A percentile compares a stretch with the other conserved stretches of the same genome.
These are phyloP conservation scores for Alligator mississippiensis DNA, from an alignment of 2,113 vertebrate genomes.

Conservation along the genomic window DNA sequence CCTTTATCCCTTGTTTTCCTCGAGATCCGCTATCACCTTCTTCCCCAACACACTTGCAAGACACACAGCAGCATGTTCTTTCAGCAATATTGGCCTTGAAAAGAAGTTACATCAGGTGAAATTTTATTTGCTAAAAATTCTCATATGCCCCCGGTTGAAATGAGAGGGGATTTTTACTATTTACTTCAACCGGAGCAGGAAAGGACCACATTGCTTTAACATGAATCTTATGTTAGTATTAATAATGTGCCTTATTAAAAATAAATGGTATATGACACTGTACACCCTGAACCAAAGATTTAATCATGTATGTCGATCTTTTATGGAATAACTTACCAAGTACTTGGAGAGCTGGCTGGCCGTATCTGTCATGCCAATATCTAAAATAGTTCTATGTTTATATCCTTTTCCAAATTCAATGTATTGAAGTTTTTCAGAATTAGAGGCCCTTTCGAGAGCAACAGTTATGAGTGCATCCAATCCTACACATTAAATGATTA, in stretches of 20 bases:
- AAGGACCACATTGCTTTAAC: neutral
- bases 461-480: slow-evolving; percentile 73
- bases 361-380: slow-evolving; percentile 67
- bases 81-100: slow-evolving; percentile 67
- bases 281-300: neutral
- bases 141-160: neutral
- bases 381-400: slow-evolving; percentile 66
- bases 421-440: slow-evolving; percentile 54
- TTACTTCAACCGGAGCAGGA: neutral
- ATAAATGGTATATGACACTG: too few species aligned
- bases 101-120: neutral
- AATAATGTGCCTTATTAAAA: neutral
- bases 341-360: slow-evolving; percentile 56
- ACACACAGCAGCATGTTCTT: slow-evolving; percentile 71
- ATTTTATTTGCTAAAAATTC: neutral
- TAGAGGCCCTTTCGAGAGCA: slow-evolving; percentile 54
- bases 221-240: neutral
- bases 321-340: slow-evolving; percentile 66
- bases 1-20: slow-evolving; percentile 54
- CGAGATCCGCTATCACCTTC: slow-evolving; percentile 42
- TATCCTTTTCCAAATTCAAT: slow-evolving; percentile 79
- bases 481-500: slow-evolving; percentile 33
- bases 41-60: slow-evolving; percentile 69
- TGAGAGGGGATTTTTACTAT: too few species aligned
- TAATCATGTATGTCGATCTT: neutral